Conservation (phyloP, 2,113 vertebrate species). For the Ophiodon elongatus region DNA sequence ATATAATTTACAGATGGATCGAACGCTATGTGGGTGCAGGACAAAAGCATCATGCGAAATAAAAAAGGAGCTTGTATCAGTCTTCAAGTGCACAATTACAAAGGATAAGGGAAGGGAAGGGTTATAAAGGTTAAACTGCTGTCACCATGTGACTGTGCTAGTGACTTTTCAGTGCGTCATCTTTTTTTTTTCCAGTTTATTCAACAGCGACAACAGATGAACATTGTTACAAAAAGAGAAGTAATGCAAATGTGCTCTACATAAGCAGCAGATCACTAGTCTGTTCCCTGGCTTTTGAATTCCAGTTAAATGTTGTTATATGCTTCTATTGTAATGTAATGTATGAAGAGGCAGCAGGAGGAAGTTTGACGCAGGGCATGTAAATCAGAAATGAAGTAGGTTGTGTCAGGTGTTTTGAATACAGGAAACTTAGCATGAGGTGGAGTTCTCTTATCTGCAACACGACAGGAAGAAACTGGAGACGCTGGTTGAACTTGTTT, state of each 20-base stretch:
- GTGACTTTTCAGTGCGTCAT: not conserved
- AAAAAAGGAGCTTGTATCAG: not conserved
- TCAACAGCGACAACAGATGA: not conserved
- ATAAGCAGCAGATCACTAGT: not conserved
- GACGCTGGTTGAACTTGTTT: constrained; percentile 16
- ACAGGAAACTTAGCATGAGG: not conserved
- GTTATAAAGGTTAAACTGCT: not conserved
- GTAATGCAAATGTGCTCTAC: not conserved
- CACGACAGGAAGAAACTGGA: not conserved
- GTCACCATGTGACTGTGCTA: not conserved
- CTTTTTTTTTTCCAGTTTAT: not conserved
- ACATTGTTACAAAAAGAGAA: not conserved
- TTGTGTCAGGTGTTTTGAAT: constrained; percentile 29
- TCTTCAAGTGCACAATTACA: not conserved
- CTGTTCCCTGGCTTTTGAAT: not conserved
- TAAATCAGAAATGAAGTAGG: constrained; percentile 12
- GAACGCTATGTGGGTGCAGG: not conserved
- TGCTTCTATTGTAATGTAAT: not conserved
- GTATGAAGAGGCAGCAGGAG: not conserved
- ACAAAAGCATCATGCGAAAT: not conserved
- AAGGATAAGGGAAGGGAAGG: not conserved
- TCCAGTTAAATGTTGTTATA: not conserved
- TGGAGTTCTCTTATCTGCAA: constrained; percentile 17
- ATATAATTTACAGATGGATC: not conserved
- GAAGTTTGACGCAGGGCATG: constrained; percentile 19